Base-by-base conservation (phyloP, 2,113 vertebrate species). In the Pyrgilauda ruficollis region DNA sequence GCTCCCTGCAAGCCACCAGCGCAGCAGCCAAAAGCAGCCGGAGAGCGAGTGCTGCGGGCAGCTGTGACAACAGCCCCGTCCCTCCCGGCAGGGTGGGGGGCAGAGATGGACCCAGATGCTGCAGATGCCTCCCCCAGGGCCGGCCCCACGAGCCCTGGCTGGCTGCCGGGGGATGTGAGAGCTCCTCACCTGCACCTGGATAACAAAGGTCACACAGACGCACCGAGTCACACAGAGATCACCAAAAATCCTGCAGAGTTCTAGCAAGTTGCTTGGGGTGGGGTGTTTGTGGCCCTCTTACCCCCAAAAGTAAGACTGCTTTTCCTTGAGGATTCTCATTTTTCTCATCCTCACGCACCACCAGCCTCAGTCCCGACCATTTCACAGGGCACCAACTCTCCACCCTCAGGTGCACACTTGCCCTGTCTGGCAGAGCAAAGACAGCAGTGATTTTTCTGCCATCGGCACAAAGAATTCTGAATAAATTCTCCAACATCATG, bases 141-240 rank as follows among this genome's bases (percentile, higher is more conserved):
- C 12, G 28, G 69, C 93, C 93, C 76, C 93, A 63, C 79, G 66
- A 41, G 58, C 13, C 1, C 77, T 87, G 93, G 80, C 80, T 94
- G 15, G 3, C 18, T 61, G 84, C 77, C 70, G 17, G 28, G 91
- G 89, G 87, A 30, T 20, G 49, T 5, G 35, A 14, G 13, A 17
- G 77, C 77, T 22, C 31, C 84, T 91, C 94, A 94, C 91, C 90
- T 94, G 94, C 86, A 15, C 33, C 49, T 52, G 44, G 46, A 73
- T 72, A 87, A 43, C 13, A 47, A 55, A 46, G 28, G 30, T 35
- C 43, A 55, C 22, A 15, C 20, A 72, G 43, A 23, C 4, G 10
- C 18, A 55, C 17, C 19, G 75, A 84, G 31, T 24, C 33, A 43
- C 16, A 27, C 26, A 86, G 14, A 56, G 7, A 27, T 7, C 47